phyloP scores from a whole-genome alignment of 2,888 invertebrate species.

The Hoplodrina blanda region DNA sequence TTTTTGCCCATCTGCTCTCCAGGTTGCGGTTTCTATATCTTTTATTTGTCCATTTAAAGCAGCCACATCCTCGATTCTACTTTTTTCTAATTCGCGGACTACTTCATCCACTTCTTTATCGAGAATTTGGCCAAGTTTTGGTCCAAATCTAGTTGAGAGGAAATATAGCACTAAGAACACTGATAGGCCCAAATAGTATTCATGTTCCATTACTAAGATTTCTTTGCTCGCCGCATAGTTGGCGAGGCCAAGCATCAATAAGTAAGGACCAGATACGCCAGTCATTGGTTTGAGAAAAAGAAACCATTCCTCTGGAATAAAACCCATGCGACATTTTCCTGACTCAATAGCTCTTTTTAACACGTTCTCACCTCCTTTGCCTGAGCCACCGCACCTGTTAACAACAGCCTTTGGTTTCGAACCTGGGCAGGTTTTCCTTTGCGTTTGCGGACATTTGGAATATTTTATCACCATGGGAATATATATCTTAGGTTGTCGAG shows the following conservation, averaged over 20 bases:
- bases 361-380: background rate
- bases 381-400: background rate
- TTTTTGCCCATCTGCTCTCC: conserved; percentile 94
- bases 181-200: conserved; percentile 95
- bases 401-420: background rate
- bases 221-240: conserved; percentile 98
- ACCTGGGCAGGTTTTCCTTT: conserved; percentile 56
- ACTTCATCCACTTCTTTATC: conserved; percentile 93
- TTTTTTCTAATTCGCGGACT: conserved; percentile 87
- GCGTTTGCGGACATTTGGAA: conserved; percentile 33
- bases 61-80: conserved; percentile 88
- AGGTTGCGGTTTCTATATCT: conserved; percentile 92
- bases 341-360: conserved; percentile 70
- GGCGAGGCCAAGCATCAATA: conserved; percentile 93
- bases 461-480: conserved; percentile 56
- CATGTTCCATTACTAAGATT: conserved; percentile 97
- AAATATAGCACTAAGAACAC: conserved; percentile 91
- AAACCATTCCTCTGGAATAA: conserved; percentile 91
- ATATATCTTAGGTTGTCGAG: conserved; percentile 45
- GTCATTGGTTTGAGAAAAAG: conserved; percentile 97
- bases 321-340: conserved; percentile 91
- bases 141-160: conserved; percentile 93
- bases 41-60: conserved; percentile 89
- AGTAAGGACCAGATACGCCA: conserved; percentile 96
- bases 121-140: conserved; percentile 89